These are phyloP conservation scores for Paracanthobrama guichenoti DNA, from an alignment of 2,113 vertebrate species.

Conservation along the genomic window DNA sequence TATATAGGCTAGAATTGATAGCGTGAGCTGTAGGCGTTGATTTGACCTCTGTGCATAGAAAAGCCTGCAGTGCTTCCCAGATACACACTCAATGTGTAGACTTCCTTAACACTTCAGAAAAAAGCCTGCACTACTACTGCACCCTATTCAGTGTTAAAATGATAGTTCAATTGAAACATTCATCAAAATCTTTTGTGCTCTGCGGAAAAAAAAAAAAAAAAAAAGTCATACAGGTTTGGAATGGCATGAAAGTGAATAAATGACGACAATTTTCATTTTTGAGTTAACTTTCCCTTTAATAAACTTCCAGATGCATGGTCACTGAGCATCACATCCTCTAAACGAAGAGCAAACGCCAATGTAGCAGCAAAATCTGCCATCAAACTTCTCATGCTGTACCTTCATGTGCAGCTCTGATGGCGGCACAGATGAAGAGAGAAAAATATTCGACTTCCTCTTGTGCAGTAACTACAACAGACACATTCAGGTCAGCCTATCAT, in stretches of 20 bases:
- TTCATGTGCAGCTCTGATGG: not conserved
- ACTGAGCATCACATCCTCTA: not conserved
- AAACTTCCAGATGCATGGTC: not conserved
- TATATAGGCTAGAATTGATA: not conserved
- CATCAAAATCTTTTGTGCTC: not conserved
- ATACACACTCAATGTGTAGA: not conserved
- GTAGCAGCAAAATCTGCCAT: not conserved
- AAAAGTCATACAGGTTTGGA: not conserved
- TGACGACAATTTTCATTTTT: not conserved
- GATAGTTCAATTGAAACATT: not conserved
- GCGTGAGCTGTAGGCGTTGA: not conserved
- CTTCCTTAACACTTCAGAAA: not conserved
- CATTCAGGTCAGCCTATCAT: constrained; percentile 65
- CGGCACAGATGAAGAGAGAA: constrained; percentile 10
- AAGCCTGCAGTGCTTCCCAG: not conserved
- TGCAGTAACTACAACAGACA: constrained; percentile 68
- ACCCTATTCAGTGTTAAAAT: not conserved
- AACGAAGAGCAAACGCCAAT: not conserved
- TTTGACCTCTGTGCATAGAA: constrained; percentile 25
- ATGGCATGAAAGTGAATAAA: not conserved
- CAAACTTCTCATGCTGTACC: not conserved
- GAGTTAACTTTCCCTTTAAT: not conserved
- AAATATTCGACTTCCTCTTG: constrained; percentile 51
- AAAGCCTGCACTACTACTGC: not conserved
- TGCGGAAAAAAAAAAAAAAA: not conserved